A percentile compares a stretch with the other conserved stretches of the same genome.
phyloP scores from a whole-genome alignment of 2,888 invertebrate species.

The Cephus sareptanus region DNA sequence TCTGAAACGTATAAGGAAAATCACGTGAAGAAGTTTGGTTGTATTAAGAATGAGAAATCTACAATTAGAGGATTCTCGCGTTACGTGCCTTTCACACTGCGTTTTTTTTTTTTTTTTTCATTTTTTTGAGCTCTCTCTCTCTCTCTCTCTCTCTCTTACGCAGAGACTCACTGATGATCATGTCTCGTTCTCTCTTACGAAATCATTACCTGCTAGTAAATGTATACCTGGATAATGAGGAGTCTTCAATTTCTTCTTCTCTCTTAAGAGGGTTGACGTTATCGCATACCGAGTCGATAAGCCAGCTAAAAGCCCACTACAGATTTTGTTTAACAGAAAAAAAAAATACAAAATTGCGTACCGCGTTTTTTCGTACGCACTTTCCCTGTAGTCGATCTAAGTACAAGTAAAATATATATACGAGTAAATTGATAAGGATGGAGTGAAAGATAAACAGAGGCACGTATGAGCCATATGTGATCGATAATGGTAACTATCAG shows the following conservation, averaged over 20 bases:
- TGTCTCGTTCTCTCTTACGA: neutral
- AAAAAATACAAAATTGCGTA: neutral
- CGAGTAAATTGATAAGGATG: too few species aligned
- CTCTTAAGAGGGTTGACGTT: too few species aligned
- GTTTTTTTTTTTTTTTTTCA: neutral
- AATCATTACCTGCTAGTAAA: neutral
- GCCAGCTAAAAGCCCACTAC: neutral
- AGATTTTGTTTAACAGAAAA: neutral
- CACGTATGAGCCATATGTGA: too few species aligned
- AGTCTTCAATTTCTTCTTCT: too few species aligned
- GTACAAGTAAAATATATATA: too few species aligned
- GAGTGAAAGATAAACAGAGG: too few species aligned
- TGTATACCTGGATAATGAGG: neutral
- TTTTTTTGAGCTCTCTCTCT: neutral
- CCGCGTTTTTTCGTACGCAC: neutral
- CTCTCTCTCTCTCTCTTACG: too few species aligned
- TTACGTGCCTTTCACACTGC: neutral
- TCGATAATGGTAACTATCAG: too few species aligned
- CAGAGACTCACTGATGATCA: too few species aligned
- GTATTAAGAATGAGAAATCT: neutral
- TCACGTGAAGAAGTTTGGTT: neutral
- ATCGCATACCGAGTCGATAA: too few species aligned
- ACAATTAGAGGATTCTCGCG: neutral
- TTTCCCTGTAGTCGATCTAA: too few species aligned
- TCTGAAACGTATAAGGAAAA: neutral